Evolutionary conservation across 2,797 vertebrate genomes (phyloP), one percentile per base, ranked within the genome.

Genomic region (Erpetoichthys calabaricus): DNA sequence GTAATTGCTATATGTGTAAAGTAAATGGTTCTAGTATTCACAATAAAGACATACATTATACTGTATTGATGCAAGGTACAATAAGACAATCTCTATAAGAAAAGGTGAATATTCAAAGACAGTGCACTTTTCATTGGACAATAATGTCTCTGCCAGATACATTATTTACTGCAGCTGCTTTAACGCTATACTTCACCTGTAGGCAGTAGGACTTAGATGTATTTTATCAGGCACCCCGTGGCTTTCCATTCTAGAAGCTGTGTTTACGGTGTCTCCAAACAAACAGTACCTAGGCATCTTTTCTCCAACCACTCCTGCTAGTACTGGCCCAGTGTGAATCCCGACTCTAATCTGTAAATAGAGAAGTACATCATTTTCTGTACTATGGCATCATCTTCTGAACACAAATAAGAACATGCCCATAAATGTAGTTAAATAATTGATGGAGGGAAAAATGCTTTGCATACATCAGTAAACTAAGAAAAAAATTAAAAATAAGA

Each of bases 201-300:
- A 85, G 10, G 77, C 74, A 10, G 63, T 72, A 10, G 75, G 69
- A 55, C 78, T 89, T 56, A 89, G 59, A 47, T 86, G 79, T 47
- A 82, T 80, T 64, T 77, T 81, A 63, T 81, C 73, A 2, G 82
- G 83, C 54, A 87, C 51, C 4, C 82, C 84, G 0, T 83, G 83
- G 54, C 77, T 85, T 66, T 90, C 84, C 80, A 75, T 86, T 49
- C 79, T 68, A 9, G 80, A 87, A 45, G 81, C 81, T 2, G 74
- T 83, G 65, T 87, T 88, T 51, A 86, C 82, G 0, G 80, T 76
- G 58, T 89, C 82, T 49, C 80, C 86, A 64, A 89, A 87, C 58
- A 86, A 75, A 57, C 67, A 74, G 64, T 79, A 81, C 2, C 84
- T 73, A 0, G 82, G 75, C 78, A 83, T 91, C 77, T 89, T 89